Base-by-base conservation (phyloP, 2,888 invertebrate genomes). In the Acrocyrtus sp. region DNA sequence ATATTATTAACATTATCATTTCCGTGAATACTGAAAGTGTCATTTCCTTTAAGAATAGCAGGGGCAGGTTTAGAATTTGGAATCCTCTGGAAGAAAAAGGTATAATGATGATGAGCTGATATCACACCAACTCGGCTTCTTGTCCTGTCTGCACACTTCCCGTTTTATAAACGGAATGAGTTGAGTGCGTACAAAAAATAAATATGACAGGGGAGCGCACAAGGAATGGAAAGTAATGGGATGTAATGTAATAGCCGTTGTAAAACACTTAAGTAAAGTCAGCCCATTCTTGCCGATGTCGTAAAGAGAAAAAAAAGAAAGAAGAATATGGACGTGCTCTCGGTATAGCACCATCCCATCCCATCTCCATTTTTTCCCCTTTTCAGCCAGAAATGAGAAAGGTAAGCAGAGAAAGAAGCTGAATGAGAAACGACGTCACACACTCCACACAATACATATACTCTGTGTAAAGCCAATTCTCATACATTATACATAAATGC, bases 231-330 rank as follows among this genome's bases (percentile, higher is more conserved):
- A 75, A 72, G 75, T 72, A 72, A 72, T 75, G 75, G 75, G 65
- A 72, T 72, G 70, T 73, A 69, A 74, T 76, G 76, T 76, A 76
- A 76, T 76, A 70, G 73, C 67, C 67, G 76, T 76, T 76, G 76
- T 76, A 76, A 76, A 76, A 76, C 76, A 76, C 76, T 76, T 76
- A 76, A 76, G 65, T 62, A 58, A 50, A 75, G 72, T 75, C 70
- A 72, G 75, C 72, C 68, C 67, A 68, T n/a, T n/a, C n/a, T n/a
- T n/a, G n/a, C n/a, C n/a, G n/a, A n/a, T 72, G 75, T 72, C 63
- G 72, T 51, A 68, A 26, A 17, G 45, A 58, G 57, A 29, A 66
- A 47, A n/a, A n/a, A n/a, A n/a, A n/a, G n/a, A n/a, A n/a, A n/a
- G n/a, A n/a, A n/a, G n/a, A n/a, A n/a, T 51, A 57, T 61, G 57